Evolutionary conservation across 2,888 invertebrate genomes (phyloP).

Genomic region (Spodoptera exigua): DNA sequence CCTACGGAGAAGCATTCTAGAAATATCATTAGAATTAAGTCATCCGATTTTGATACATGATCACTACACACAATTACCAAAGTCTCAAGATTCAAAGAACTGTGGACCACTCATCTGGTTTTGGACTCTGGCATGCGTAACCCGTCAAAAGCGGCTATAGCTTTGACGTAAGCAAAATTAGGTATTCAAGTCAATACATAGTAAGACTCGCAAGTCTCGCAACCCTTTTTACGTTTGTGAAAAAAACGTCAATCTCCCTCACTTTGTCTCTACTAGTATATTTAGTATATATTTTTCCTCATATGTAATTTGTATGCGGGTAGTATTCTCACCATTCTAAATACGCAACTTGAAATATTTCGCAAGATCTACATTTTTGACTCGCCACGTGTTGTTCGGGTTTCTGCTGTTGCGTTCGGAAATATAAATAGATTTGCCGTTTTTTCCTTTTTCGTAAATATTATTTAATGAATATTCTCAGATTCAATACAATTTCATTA

Average conservation of each 20-base stretch:
- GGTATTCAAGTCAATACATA: neutral
- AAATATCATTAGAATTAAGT: too few relatives aligned
- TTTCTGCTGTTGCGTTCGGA: slow-evolving; percentile 5
- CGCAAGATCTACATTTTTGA: slow-evolving; percentile 21
- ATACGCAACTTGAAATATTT: slow-evolving; percentile 28
- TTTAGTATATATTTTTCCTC: slow-evolving; percentile 15
- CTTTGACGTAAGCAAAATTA: neutral
- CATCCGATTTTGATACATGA: too few relatives aligned
- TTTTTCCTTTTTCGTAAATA: slow-evolving; percentile 1
- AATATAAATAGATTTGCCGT: slow-evolving; percentile 15
- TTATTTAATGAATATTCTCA: too few relatives aligned
- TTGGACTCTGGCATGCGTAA: too few relatives aligned
- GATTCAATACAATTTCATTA: too few relatives aligned
- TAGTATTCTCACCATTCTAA: slow-evolving; percentile 30
- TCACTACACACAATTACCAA: too few relatives aligned
- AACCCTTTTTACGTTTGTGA: slow-evolving; percentile 1
- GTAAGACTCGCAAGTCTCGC: neutral
- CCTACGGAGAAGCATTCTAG: too few relatives aligned
- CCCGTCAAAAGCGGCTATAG: too few relatives aligned
- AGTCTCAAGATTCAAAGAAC: too few relatives aligned
- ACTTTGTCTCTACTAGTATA: slow-evolving; percentile 12
- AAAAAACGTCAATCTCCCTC: slow-evolving; percentile 13
- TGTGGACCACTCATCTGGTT: too few relatives aligned
- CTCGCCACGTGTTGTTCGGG: slow-evolving; percentile 5
- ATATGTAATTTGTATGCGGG: slow-evolving; percentile 34